phyloP scores from a whole-genome alignment of 2,797 vertebrate species.

The Pangasius macronema region DNA sequence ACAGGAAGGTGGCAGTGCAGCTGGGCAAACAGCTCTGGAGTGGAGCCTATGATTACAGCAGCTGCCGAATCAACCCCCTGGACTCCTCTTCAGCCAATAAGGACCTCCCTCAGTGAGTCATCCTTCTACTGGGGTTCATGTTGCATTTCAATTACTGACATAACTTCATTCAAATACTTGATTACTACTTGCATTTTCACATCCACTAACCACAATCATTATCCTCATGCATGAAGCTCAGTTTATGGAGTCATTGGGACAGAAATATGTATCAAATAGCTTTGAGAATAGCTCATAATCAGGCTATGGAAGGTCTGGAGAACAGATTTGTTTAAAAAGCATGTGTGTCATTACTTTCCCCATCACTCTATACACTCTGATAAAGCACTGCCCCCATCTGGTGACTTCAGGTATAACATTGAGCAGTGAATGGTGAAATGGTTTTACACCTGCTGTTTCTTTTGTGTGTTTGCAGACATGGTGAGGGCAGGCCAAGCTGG shows the following conservation, averaged over 20 bases:
- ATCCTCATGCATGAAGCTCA: background rate
- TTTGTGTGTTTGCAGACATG: conserved; percentile 62
- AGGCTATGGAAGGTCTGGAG: background rate
- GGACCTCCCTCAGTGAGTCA: conserved; percentile 72
- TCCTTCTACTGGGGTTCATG: background rate
- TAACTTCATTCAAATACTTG: conserved; percentile 5
- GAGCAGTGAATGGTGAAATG: background rate
- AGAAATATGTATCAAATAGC: background rate
- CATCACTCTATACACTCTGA: conserved; percentile 22
- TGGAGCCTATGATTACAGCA: conserved; percentile 77
- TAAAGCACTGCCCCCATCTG: conserved; percentile 63
- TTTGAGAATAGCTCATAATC: background rate
- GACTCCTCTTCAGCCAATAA: conserved; percentile 68
- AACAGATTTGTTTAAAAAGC: conserved; percentile 5
- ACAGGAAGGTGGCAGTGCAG: conserved; percentile 80
- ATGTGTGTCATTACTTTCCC: background rate
- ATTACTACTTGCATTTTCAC: conserved; percentile 4
- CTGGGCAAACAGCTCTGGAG: conserved; percentile 79
- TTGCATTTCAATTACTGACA: background rate
- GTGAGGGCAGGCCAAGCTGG: conserved; percentile 78
- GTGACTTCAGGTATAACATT: conserved; percentile 5
- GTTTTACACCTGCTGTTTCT: background rate
- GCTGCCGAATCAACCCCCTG: conserved; percentile 77
- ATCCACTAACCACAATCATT: background rate
- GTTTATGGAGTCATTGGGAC: background rate